Percentiles rank a stretch among this genome's conserved stretches.
Evolutionary conservation across 2,888 invertebrate genomes (phyloP).

Genomic region (Chymomyza procnemis): DNA sequence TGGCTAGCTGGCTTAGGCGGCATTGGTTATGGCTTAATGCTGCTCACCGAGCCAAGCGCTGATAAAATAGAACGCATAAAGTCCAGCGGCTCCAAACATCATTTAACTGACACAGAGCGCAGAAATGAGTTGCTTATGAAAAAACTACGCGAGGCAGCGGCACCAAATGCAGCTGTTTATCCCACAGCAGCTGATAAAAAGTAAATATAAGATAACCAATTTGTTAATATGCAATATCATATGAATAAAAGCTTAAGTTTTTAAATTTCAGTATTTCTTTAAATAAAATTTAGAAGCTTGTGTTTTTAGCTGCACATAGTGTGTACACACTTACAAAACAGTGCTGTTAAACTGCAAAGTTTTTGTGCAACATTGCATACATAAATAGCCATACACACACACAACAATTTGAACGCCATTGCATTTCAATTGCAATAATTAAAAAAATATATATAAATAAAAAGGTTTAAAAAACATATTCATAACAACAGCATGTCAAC

Average conservation of each 20-base stretch:
- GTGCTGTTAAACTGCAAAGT: background rate
- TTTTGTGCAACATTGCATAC: background rate
- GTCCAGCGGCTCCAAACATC: slow-evolving; percentile 38
- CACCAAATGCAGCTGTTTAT: slow-evolving; percentile 58
- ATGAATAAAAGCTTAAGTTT: background rate
- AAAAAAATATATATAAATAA: background rate
- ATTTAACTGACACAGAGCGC: slow-evolving; percentile 59
- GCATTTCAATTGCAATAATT: slow-evolving; percentile 16
- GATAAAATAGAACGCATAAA: slow-evolving; percentile 73
- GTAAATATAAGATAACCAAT: slow-evolving; percentile 15
- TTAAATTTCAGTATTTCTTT: background rate
- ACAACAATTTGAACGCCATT: background rate
- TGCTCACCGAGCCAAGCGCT: slow-evolving; percentile 80
- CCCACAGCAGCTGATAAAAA: slow-evolving; percentile 34
- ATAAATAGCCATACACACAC: background rate
- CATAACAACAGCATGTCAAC: slow-evolving; percentile 32
- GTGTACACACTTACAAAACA: background rate
- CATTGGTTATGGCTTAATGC: slow-evolving; percentile 82
- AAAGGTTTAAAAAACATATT: background rate
- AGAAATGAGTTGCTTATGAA: slow-evolving; percentile 72
- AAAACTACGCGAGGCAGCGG: slow-evolving; percentile 67
- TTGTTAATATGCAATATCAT: background rate
- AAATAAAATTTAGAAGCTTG: background rate
- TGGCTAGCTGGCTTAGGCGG: slow-evolving; percentile 82
- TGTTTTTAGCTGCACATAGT: background rate